A percentile compares a stretch with the other conserved stretches of the same genome.
Conservation (phyloP, 2,797 vertebrate genomes). For the Hippopotamyrus pictus region DNA sequence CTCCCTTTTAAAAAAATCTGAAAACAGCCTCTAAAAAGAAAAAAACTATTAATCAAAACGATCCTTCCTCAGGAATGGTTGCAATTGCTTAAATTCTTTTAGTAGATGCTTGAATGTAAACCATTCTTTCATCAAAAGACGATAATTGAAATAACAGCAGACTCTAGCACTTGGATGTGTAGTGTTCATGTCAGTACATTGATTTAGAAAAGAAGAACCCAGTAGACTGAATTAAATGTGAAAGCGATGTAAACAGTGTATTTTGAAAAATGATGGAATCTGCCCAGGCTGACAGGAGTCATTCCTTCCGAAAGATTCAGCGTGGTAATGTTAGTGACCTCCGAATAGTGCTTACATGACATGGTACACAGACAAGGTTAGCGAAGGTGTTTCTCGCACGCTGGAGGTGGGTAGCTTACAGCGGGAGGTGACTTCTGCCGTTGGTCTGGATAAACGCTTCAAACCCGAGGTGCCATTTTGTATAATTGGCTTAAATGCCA, state of each 20-base stretch:
- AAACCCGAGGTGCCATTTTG: not conserved
- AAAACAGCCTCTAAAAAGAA: not conserved
- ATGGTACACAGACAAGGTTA: not conserved
- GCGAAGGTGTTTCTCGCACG: not conserved
- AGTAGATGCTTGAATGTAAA: not conserved
- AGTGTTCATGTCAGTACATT: not conserved
- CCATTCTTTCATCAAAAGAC: not conserved
- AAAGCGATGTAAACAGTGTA: not conserved
- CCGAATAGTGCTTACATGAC: not conserved
- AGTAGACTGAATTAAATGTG: not conserved
- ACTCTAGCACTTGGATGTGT: not conserved
- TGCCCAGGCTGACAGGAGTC: not conserved
- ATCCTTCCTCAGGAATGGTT: not conserved
- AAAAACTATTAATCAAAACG: not conserved
- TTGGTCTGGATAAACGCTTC: slow-evolving; percentile 1
- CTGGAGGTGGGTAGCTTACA: not conserved
- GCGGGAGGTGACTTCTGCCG: not conserved
- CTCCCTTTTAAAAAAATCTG: not conserved
- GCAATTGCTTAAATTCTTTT: not conserved
- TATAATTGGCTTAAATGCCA: not conserved
- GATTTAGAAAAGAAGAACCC: not conserved
- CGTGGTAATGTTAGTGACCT: not conserved
- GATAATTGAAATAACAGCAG: not conserved
- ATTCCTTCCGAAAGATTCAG: not conserved
- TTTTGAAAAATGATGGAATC: not conserved